Percentiles rank a stretch among this genome's conserved stretches.
Evolutionary conservation across 2,888 invertebrate species (phyloP).

Genomic region (Melieria crassipennis): DNA sequence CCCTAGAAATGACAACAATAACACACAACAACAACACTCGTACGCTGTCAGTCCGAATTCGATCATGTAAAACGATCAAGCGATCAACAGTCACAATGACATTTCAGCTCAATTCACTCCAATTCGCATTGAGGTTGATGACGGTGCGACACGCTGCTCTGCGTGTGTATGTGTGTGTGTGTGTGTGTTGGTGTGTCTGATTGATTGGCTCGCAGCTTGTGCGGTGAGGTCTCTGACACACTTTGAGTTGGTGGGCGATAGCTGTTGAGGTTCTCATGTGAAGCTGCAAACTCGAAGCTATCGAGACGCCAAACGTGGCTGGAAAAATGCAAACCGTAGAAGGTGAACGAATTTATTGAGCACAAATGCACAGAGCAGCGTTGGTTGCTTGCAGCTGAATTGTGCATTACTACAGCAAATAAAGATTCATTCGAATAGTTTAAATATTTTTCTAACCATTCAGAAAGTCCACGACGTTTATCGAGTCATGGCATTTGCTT

Average conservation of each 20-base stretch:
- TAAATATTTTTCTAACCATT: background rate
- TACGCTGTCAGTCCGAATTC: slow-evolving; percentile 41
- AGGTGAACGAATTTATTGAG: too few species aligned
- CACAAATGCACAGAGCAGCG: too few species aligned
- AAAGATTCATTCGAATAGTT: background rate
- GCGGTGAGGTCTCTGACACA: background rate
- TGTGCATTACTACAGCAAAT: background rate
- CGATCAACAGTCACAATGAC: slow-evolving; percentile 30
- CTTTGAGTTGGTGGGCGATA: background rate
- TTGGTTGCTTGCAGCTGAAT: background rate
- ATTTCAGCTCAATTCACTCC: slow-evolving; percentile 35
- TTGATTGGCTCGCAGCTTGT: background rate
- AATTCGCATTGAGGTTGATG: slow-evolving; percentile 31
- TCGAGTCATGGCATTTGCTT: too few species aligned
- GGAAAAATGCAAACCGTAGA: background rate
- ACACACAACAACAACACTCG: background rate
- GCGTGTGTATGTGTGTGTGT: background rate
- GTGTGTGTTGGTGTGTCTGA: slow-evolving; percentile 18
- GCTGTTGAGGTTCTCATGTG: slow-evolving; percentile 16
- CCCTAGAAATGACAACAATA: too few species aligned
- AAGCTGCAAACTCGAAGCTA: background rate
- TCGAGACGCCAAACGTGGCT: slow-evolving; percentile 1
- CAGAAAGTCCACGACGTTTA: background rate
- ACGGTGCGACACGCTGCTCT: background rate
- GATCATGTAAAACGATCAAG: slow-evolving; percentile 46